A percentile compares a stretch with the other conserved stretches of the same genome.
phyloP scores from a whole-genome alignment of 1,140 invertebrate species.

The Conus betulinus region DNA sequence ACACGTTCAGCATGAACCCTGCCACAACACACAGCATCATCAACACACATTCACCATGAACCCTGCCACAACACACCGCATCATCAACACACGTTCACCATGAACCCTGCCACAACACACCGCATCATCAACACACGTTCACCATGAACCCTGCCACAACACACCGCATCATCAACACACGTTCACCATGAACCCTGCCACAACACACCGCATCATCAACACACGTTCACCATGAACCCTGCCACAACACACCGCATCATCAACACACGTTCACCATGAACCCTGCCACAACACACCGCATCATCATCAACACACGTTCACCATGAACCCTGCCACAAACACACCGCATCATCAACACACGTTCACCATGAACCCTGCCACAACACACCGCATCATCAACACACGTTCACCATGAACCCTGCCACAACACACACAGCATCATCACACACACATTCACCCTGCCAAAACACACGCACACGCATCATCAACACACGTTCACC shows the following conservation, averaged over 20 bases:
- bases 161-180: too few species aligned
- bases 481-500: too few species aligned
- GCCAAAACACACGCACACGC: too few species aligned
- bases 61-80: background rate
- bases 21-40: background rate
- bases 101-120: background rate
- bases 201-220: background rate
- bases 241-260: too few species aligned
- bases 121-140: background rate
- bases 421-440: too few species aligned
- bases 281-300: too few species aligned
- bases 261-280: constrained; percentile 16
- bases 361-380: background rate
- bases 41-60: background rate
- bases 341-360: too few species aligned
- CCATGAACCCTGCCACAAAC: too few species aligned
- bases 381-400: background rate
- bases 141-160: background rate
- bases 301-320: too few species aligned
- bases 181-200: background rate
- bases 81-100: background rate
- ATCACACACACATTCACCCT: background rate
- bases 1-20: constrained; percentile 47
- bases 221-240: background rate
- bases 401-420: too few species aligned